A percentile compares a stretch with the other conserved stretches of the same genome.
phyloP scores from a whole-genome alignment of 2,797 vertebrate genomes.

The Megalops cyprinoides region DNA sequence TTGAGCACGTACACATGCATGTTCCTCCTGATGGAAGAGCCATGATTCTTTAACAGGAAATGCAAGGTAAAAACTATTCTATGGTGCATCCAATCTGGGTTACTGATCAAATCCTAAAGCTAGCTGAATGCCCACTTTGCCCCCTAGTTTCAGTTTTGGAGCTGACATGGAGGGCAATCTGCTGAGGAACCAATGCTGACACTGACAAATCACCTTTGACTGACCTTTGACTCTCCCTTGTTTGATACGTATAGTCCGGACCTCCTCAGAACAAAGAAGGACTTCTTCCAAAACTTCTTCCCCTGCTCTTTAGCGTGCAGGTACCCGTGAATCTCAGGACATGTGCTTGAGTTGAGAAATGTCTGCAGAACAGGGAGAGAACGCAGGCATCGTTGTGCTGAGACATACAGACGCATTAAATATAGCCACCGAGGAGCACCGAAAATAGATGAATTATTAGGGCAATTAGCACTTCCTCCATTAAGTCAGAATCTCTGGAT shows the following conservation, averaged over 20 bases:
- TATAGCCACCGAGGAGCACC: neutral
- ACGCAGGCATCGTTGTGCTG: slow-evolving; percentile 21
- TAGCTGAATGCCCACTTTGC: too few species aligned
- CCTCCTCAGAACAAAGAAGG: slow-evolving; percentile 92
- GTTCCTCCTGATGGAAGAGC: too few species aligned
- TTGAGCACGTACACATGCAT: too few species aligned
- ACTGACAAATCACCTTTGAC: too few species aligned
- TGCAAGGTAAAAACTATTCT: too few species aligned
- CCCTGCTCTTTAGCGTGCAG: slow-evolving; percentile 92
- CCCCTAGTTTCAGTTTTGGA: too few species aligned
- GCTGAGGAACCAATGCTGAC: too few species aligned
- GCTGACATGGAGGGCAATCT: too few species aligned
- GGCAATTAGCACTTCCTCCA: neutral
- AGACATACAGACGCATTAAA: neutral
- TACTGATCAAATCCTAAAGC: too few species aligned
- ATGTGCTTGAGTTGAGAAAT: slow-evolving; percentile 91
- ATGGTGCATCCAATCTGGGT: too few species aligned
- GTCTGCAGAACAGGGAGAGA: slow-evolving; percentile 75
- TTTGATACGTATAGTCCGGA: slow-evolving; percentile 97
- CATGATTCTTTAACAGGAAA: too few species aligned
- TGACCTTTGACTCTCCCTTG: slow-evolving; percentile 96
- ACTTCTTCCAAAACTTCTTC: slow-evolving; percentile 94
- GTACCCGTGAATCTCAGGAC: slow-evolving; percentile 93
- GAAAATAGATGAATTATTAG: neutral
- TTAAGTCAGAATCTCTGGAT: neutral